Percentiles rank a stretch among this genome's conserved stretches.
These are phyloP conservation scores for Pluvianellus socialis DNA, from an alignment of 2,113 vertebrate genomes.

Conservation along the genomic window DNA sequence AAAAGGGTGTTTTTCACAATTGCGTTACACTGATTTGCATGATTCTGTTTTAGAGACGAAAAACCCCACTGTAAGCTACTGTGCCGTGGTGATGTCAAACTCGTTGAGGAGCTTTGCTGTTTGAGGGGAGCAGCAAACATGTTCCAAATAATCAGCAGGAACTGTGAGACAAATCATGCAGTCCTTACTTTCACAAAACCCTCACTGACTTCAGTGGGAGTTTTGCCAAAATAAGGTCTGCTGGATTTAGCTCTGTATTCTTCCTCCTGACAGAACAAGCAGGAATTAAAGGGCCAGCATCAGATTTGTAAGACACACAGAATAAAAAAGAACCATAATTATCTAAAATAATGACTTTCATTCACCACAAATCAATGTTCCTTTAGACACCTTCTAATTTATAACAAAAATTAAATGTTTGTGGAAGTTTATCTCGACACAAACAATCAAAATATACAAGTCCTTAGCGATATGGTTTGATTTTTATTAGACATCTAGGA, in stretches of 20 bases:
- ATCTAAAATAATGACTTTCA: neutral
- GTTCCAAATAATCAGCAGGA: neutral
- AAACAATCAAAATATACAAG: neutral
- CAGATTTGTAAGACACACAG: neutral
- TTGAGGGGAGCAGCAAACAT: neutral
- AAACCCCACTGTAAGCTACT: neutral
- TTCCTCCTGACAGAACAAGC: slow-evolving; percentile 1
- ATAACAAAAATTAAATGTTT: neutral
- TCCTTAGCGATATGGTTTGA: neutral
- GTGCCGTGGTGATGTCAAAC: neutral
- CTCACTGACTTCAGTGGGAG: slow-evolving; percentile 38
- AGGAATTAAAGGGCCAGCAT: slow-evolving; percentile 53
- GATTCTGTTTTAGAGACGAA: neutral
- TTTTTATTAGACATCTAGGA: neutral
- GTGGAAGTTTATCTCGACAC: neutral
- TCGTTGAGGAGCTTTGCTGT: neutral
- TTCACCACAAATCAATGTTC: neutral
- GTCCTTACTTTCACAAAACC: neutral
- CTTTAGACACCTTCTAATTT: neutral
- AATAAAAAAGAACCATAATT: neutral
- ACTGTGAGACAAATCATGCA: neutral
- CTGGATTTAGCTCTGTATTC: slow-evolving; percentile 49
- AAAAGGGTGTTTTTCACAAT: neutral
- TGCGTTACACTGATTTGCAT: neutral
- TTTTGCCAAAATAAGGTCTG: slow-evolving; percentile 52